Base-by-base conservation (phyloP, 2,113 vertebrate genomes). In the Trogon surrucura region DNA sequence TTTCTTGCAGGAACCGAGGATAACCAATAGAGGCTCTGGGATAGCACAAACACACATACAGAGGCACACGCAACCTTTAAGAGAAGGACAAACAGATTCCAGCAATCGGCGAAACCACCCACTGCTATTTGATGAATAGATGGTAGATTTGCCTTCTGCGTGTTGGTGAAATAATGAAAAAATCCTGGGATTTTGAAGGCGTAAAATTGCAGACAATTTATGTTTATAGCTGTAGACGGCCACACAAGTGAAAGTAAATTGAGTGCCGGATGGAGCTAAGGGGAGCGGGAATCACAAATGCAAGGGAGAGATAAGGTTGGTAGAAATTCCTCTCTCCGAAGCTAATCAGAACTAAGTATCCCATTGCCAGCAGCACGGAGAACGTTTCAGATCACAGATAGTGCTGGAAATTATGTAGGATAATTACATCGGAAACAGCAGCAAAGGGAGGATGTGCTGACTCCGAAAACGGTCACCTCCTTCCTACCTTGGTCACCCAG, bases 191-290 rank as follows among this genome's bases (percentile, higher is more conserved):
- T 95, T 90, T 41, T 74, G 89, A 36, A 95, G 81, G 95, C 9
- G 11, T 95, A 80, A 95, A 94, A 95, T 90, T 88, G 95, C 75
- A 67, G 90, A 25, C 81, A 71, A 19, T 96, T 96, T 74, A 20
- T 89, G 84, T 86, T 95, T 84, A 22, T 51, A 82, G 94, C 75
- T 77, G 45, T 34, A 80, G 90, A 89, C 3, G 60, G 94, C 66
- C 80, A 56, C 87, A 50, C 67, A 13, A 71, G 88, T 17, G 90
- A n/a, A 36, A 34, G 29, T 26, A 57, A 87, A 93, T 85, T 38
- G 89, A 96, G 91, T 26, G 61, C 72, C 0, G 56, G 73, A 81
- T 57, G 78, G 89, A 87, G 88, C 89, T 30, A 13, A n/a, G 69
- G 75, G 88, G n/a, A 69, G 60, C 70, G 47, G 78, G 81, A 83